Conservation (phyloP, 2,113 vertebrate genomes). For the Chelonoidis abingdonii region DNA sequence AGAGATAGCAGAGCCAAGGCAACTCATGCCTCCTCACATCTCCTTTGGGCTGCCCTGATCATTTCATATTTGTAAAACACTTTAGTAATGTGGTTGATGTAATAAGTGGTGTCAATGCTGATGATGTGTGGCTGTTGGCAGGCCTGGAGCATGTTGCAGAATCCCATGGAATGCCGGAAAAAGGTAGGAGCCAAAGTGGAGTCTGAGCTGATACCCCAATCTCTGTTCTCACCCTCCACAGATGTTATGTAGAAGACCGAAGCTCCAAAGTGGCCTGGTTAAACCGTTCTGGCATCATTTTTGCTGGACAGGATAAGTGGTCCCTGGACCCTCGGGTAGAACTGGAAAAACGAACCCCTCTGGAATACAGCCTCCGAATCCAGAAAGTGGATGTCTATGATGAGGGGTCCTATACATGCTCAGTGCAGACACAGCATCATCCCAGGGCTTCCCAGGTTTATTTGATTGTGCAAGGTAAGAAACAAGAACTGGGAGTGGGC, state of each 20-base stretch:
- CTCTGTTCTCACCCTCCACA: constrained; percentile 66
- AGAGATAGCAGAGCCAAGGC: neutral
- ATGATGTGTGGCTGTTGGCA: neutral
- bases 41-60: neutral
- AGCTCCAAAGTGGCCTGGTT: constrained; percentile 99
- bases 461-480: constrained; percentile 98
- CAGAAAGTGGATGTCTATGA: constrained; percentile 98
- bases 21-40: neutral
- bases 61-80: neutral
- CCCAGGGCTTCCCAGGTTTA: constrained; percentile 97
- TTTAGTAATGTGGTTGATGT: neutral
- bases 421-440: constrained; percentile 96
- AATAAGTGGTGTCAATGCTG: neutral
- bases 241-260: constrained; percentile 98
- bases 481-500: neutral
- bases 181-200: neutral
- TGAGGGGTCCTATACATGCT: constrained; percentile 97
- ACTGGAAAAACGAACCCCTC: constrained; percentile 94
- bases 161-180: neutral
- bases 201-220: neutral
- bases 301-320: constrained; percentile 98
- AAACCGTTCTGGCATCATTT: constrained; percentile 99
- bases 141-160: neutral
- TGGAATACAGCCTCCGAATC: constrained; percentile 98
- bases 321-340: constrained; percentile 97